A percentile compares a stretch with the other conserved stretches of the same genome.
phyloP scores from a whole-genome alignment of 1,140 invertebrate genomes.

The Holotrichia oblita region DNA sequence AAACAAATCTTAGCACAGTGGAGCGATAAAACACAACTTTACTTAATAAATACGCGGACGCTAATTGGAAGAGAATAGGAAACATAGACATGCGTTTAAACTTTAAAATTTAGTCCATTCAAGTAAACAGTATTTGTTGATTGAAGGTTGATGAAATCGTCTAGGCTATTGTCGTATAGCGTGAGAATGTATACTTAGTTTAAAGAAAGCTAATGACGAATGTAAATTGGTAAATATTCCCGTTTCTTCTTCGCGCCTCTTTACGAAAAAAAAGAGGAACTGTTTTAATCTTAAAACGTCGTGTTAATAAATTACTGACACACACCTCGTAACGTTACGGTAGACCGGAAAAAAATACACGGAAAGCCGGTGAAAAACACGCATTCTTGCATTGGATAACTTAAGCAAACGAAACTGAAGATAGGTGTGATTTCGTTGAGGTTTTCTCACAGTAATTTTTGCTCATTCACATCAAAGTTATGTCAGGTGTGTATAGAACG shows the following conservation, averaged over 20 bases:
- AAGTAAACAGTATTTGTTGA: constrained; percentile 26
- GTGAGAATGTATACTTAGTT: constrained; percentile 23
- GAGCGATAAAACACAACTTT: too few species aligned
- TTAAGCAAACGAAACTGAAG: not conserved
- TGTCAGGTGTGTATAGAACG: too few species aligned
- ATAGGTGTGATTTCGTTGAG: constrained; percentile 20
- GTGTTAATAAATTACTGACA: constrained; percentile 47
- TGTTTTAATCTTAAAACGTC: constrained; percentile 26
- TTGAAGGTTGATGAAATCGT: constrained; percentile 1
- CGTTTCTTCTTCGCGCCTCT: constrained; percentile 2
- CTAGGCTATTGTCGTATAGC: not conserved
- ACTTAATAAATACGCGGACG: too few species aligned
- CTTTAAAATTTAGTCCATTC: not conserved
- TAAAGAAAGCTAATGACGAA: constrained; percentile 29
- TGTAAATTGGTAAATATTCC: constrained; percentile 22
- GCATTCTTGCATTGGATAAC: not conserved
- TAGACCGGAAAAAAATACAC: not conserved
- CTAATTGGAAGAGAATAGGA: not conserved
- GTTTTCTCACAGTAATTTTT: constrained; percentile 28
- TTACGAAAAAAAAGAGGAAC: constrained; percentile 10
- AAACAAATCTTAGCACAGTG: too few species aligned
- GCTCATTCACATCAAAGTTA: not conserved
- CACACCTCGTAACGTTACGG: constrained; percentile 57
- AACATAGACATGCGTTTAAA: not conserved
- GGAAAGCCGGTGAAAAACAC: not conserved